Evolutionary conservation across 2,113 vertebrate genomes (phyloP).

Genomic region (Corythornis vintsioides): DNA sequence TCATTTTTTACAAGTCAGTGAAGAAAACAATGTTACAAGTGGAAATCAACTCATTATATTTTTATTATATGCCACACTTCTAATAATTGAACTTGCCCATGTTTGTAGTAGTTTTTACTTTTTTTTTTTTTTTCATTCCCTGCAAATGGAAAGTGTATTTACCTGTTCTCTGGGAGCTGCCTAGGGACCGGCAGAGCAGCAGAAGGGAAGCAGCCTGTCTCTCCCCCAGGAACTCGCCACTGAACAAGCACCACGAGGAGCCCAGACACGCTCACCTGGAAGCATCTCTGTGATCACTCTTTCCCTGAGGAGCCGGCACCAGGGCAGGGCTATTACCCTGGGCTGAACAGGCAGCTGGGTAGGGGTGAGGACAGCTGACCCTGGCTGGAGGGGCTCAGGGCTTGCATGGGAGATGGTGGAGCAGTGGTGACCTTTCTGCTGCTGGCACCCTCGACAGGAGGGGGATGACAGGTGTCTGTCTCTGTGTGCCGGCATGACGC

Average conservation of each 20-base stretch:
- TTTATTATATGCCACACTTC: neutral
- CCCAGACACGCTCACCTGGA: rapidly evolving
- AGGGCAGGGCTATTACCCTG: neutral
- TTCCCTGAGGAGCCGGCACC: rapidly evolving
- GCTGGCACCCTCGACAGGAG: neutral
- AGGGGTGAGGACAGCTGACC: too few relatives aligned
- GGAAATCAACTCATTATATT: neutral
- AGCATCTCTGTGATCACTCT: rapidly evolving
- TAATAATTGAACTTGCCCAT: neutral
- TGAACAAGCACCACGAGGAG: neutral
- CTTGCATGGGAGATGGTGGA: neutral
- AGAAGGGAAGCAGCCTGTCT: neutral
- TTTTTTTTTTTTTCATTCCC: neutral
- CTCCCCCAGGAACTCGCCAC: neutral
- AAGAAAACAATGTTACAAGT: neutral
- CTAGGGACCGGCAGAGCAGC: neutral
- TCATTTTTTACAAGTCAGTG: neutral
- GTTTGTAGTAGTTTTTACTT: neutral
- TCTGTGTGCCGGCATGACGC: neutral
- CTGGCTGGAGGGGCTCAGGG: neutral
- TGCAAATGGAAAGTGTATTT: neutral
- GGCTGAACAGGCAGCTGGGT: neutral
- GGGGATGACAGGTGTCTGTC: rapidly evolving
- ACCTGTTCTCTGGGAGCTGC: neutral
- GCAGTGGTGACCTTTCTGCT: neutral